phyloP scores from a whole-genome alignment of 1,140 invertebrate species.

The Littorina saxatilis region DNA sequence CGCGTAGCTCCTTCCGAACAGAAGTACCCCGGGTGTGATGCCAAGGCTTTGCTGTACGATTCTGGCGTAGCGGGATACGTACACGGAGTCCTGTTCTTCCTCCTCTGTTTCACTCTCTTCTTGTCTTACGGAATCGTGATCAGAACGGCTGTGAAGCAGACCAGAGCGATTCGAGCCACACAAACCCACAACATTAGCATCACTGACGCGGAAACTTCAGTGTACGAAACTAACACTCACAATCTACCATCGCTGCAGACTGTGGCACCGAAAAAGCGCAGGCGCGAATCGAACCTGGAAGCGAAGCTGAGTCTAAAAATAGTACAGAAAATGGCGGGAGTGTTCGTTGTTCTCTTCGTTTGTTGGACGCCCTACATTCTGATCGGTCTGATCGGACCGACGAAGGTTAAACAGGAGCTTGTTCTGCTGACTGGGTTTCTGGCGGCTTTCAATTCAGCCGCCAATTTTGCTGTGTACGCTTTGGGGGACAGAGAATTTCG shows the following conservation, averaged over 20 bases:
- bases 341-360: neutral
- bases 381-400: constrained; percentile 14
- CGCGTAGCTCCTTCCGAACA: neutral
- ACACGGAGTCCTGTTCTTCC: neutral
- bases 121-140: neutral
- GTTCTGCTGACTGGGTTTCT: neutral
- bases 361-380: constrained; percentile 10
- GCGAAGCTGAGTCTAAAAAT: neutral
- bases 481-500: constrained; percentile 5
- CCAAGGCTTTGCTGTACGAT: neutral
- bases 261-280: neutral
- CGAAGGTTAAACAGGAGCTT: neutral
- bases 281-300: neutral
- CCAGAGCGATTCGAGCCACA: neutral
- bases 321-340: constrained; percentile 11
- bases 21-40: neutral
- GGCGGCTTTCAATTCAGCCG: constrained; percentile 7
- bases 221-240: too few relatives aligned
- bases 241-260: too few relatives aligned
- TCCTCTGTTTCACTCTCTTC: neutral
- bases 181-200: neutral
- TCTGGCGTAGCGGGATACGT: neutral
- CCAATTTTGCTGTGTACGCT: constrained; percentile 6
- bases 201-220: too few relatives aligned
- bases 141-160: neutral